Conservation (phyloP, 2,113 vertebrate species). For the Epinephelus lanceolatus region DNA sequence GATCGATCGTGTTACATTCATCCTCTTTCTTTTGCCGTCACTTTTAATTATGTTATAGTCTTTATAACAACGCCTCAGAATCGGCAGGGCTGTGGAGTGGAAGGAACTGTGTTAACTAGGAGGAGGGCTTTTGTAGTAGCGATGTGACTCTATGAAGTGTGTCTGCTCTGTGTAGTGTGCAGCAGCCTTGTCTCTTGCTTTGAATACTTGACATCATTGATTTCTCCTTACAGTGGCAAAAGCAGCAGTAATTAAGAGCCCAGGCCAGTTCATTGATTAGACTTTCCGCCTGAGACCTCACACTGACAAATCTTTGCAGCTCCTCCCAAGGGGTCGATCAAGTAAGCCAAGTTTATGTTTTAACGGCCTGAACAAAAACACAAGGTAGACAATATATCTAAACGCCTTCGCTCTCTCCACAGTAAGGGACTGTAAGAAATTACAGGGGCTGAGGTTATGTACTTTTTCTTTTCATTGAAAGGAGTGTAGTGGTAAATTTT, state of each 20-base stretch:
- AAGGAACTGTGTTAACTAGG: slow-evolving; percentile 40
- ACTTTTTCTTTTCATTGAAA: background rate
- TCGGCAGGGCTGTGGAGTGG: background rate
- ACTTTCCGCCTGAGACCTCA: slow-evolving; percentile 84
- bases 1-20: slow-evolving; percentile 18
- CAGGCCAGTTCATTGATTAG: slow-evolving; percentile 89
- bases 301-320: slow-evolving; percentile 87
- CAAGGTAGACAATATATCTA: background rate
- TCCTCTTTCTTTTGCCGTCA: slow-evolving; percentile 8
- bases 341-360: slow-evolving; percentile 79
- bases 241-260: slow-evolving; percentile 90
- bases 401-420: background rate
- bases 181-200: slow-evolving; percentile 57
- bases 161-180: slow-evolving; percentile 58
- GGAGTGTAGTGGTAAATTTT: background rate
- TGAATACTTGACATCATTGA: slow-evolving; percentile 89
- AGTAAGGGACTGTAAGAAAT: background rate
- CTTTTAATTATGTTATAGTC: slow-evolving; percentile 26
- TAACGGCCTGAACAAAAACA: slow-evolving; percentile 62
- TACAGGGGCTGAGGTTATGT: background rate
- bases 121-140: slow-evolving; percentile 45
- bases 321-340: slow-evolving; percentile 83
- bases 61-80: slow-evolving; percentile 9
- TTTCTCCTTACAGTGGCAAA: slow-evolving; percentile 89
- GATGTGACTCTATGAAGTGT: slow-evolving; percentile 57